Base-by-base conservation (phyloP, 1,140 invertebrate genomes). In the Battus philenor region DNA sequence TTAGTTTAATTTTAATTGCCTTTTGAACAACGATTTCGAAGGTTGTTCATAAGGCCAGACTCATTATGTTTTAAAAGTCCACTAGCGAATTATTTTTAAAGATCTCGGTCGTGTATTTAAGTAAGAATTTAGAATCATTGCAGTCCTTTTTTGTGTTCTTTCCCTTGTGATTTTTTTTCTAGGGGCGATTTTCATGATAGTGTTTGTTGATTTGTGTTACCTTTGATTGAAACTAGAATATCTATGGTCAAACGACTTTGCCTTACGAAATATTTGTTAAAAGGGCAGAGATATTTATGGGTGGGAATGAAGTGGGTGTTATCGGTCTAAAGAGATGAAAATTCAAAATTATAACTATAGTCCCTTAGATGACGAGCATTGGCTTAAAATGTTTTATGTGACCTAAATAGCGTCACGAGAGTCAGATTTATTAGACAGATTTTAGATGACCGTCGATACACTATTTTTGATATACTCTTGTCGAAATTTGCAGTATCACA, bases 381-480 rank as follows among this genome's bases (percentile, higher is more conserved):
- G 70, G 65, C 67, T 51, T 68, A 59, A 61, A 61, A 69, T 55
- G 59, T 74, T 71, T 70, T 61, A 66, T 62, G 60, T 72, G 74
- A 79, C 65, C 63, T 71, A 71, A 54, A 57, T 51, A 54, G 44
- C 38, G 75, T 77, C 69, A 61, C 73, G 70, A 68, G 63, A 70
- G 59, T 75, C 68, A 78, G 68, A 76, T 70, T 57, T 73, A 73
- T 76, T 77, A 78, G 68, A 59, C 75, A 76, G 72, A 79, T 75
- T 68, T 67, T 84, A 75, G 69, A 52, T 54, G 67, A 59, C 68
- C 66, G 70, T 79, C 71, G 64, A 74, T 80, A 68, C 75, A 79
- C 80, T 84, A 84, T 84, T 84, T 84, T 84, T 84, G 80, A 84
- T 84, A 84, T 79, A 68, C 75, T 84, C 80, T 84, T 84, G 76